phyloP scores from a whole-genome alignment of 1,140 invertebrate species.

The Phthorimaea operculella region DNA sequence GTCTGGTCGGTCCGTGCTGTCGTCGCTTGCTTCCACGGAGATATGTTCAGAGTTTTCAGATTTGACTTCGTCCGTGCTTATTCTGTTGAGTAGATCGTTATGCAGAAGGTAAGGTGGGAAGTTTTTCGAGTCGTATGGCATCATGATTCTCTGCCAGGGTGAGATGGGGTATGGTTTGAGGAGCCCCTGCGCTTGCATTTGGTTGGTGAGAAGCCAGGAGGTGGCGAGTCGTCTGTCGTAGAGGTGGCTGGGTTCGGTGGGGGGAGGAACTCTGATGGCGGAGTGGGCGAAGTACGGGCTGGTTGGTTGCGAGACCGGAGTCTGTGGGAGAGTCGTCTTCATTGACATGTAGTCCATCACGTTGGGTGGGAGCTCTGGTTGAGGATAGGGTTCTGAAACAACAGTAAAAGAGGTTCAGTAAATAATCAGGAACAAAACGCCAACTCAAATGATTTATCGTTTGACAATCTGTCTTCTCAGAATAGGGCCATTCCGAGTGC shows the following conservation, averaged over 20 bases:
- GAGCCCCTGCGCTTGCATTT: conserved; percentile 55
- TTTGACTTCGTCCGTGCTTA: conserved; percentile 54
- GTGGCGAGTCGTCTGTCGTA: conserved; percentile 69
- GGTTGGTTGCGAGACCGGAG: conserved; percentile 36
- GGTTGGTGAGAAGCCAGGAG: conserved; percentile 67
- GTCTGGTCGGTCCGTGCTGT: conserved; percentile 72
- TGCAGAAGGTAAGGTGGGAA: conserved; percentile 53
- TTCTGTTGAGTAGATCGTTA: conserved; percentile 45
- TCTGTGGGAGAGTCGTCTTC: conserved; percentile 38
- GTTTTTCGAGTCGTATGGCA: conserved; percentile 62
- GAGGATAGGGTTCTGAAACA: conserved; percentile 56
- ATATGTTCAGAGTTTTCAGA: conserved; percentile 58
- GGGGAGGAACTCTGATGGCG: conserved; percentile 42
- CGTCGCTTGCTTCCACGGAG: conserved; percentile 70
- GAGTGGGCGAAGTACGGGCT: conserved; percentile 59
- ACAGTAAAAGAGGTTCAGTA: conserved; percentile 14
- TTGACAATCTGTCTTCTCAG: conserved; percentile 5
- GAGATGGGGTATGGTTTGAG: conserved; percentile 59
- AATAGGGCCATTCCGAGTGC: too few relatives aligned
- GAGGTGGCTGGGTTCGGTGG: conserved; percentile 41
- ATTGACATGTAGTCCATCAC: conserved; percentile 58
- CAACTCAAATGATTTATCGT: too few relatives aligned
- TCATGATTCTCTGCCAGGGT: conserved; percentile 68
- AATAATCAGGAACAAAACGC: too few relatives aligned
- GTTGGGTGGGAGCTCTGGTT: conserved; percentile 47